Base-by-base conservation (phyloP, 92 coral and sea anemone species). In the Porites cylindrica region DNA sequence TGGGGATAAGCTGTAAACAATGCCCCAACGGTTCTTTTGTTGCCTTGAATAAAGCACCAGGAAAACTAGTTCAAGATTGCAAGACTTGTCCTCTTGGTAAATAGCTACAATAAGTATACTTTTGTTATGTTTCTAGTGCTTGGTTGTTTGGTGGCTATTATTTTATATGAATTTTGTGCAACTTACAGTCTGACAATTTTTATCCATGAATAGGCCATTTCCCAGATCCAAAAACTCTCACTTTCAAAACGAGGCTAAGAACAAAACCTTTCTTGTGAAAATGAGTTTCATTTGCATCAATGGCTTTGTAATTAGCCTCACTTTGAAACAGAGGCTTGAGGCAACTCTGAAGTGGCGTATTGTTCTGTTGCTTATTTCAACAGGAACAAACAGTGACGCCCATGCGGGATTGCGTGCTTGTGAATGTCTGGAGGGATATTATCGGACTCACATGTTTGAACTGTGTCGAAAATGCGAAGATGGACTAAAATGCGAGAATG, bases 381-480 rank as follows among this genome's bases (percentile, higher is more conserved):
- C 13, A 88, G 91, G 91, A 16, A 88, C 91, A 16, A 38, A 81
- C n/a, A 69, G 88, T 21, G 78, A 56, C 51, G 51, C 3, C 56
- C 43, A 32, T 13, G 77, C 77, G 13, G 77, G 77, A 73, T 73
- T 47, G 0, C 54, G 77, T 54, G 91, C 91, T 43, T 88, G 91
- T 64, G 23, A 23, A 21, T 88, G 91, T 64, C 65, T 82, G 62
- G 24, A 50, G n/a, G 78, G 68, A 26, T 76, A 75, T 58, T 88
- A 88, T 75, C 78, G 91, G 73, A 69, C 75, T 21, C 68, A 88
- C 60, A 77, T 86, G 60, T 88, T 88, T 60, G 91, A 77, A n/a
- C 52, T 38, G 26, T 88, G 91, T 56, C 23, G 26, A 4, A 50
- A 85, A 23, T 88, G 91, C 67, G 65, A 77, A 16, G 66, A 73